These are phyloP conservation scores for Drosophila tristis DNA, from an alignment of 1,140 invertebrate genomes.

Conservation along the genomic window DNA sequence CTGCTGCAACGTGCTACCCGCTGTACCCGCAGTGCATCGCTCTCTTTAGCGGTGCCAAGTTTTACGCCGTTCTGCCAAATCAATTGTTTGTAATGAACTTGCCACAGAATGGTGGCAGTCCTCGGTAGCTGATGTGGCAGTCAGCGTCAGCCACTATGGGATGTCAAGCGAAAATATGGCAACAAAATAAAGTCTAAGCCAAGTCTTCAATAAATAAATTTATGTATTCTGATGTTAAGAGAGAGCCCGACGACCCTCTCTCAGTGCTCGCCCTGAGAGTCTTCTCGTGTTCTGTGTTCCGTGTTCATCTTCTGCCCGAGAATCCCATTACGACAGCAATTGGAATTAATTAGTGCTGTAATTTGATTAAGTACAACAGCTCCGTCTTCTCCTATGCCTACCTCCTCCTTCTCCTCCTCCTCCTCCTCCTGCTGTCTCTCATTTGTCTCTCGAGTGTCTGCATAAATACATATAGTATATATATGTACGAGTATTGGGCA, in stretches of 20 bases:
- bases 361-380: slow-evolving; percentile 68
- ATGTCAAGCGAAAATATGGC: neutral
- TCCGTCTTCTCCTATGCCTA: slow-evolving; percentile 22
- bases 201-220: neutral
- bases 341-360: slow-evolving; percentile 76
- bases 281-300: slow-evolving; percentile 30
- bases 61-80: slow-evolving; percentile 78
- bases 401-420: neutral
- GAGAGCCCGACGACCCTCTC: no score
- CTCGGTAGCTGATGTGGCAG: slow-evolving; percentile 12
- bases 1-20: neutral
- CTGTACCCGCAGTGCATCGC: slow-evolving; percentile 1
- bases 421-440: neutral
- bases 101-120: slow-evolving; percentile 42
- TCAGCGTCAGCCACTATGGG: slow-evolving; percentile 37
- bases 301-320: slow-evolving; percentile 19
- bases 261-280: slow-evolving; percentile 6
- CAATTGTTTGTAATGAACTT: slow-evolving; percentile 82
- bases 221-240: neutral
- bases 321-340: slow-evolving; percentile 55
- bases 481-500: slow-evolving; percentile 11
- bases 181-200: slow-evolving; percentile 21
- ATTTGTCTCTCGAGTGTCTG: slow-evolving; percentile 24
- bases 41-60: slow-evolving; percentile 72
- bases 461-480: slow-evolving; percentile 19